These are phyloP conservation scores for Silurus lanzhouensis DNA, from an alignment of 2,797 vertebrate genomes.

Conservation along the genomic window DNA sequence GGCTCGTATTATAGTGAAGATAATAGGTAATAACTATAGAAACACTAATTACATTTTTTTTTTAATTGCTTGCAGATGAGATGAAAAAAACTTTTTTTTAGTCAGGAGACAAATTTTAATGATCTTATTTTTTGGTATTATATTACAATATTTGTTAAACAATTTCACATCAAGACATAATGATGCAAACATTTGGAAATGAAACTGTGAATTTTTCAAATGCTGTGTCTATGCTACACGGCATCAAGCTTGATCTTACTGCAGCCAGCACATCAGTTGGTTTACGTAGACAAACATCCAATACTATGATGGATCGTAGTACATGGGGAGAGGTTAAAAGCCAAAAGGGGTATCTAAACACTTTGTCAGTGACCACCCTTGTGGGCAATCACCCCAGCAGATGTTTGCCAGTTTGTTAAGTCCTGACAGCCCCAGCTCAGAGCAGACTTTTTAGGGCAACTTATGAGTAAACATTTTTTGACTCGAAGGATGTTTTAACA, in stretches of 20 bases:
- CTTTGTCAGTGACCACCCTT: slow-evolving; percentile 21
- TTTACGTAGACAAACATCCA: slow-evolving; percentile 41
- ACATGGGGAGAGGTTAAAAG: slow-evolving; percentile 49
- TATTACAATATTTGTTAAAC: background rate
- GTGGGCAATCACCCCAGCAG: slow-evolving; percentile 31
- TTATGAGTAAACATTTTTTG: background rate
- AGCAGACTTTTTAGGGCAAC: background rate
- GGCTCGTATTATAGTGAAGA: slow-evolving; percentile 31
- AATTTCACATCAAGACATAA: background rate
- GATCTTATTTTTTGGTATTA: background rate
- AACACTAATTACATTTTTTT: background rate
- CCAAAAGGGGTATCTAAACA: slow-evolving; percentile 49
- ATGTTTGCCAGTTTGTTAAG: slow-evolving; percentile 40
- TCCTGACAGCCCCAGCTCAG: slow-evolving; percentile 7
- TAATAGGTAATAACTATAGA: background rate
- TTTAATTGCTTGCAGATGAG: background rate
- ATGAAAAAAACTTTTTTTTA: no score
- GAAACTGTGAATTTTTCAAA: background rate
- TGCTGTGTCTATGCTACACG: background rate
- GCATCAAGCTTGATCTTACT: slow-evolving; percentile 20
- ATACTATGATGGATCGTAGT: slow-evolving; percentile 36
- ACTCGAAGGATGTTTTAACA: slow-evolving; percentile 13
- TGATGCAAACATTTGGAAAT: background rate
- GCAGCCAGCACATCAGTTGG: slow-evolving; percentile 36
- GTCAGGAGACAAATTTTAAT: background rate